Base-by-base conservation (phyloP, 2,888 invertebrate genomes). In the Eucera pruinosa region DNA sequence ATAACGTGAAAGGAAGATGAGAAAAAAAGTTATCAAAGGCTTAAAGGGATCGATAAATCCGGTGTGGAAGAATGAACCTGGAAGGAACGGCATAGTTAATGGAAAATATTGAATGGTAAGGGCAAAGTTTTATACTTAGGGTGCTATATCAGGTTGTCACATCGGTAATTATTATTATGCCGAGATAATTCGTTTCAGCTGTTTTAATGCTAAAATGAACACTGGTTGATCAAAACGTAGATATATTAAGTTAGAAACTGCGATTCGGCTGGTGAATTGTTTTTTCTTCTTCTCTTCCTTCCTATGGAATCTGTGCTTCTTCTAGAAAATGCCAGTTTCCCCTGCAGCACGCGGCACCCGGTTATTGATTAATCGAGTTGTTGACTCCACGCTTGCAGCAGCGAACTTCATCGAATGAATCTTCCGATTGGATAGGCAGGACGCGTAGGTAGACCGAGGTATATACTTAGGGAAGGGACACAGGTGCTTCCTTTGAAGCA, bases 331-430 rank as follows among this genome's bases (percentile, higher is more conserved):
- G 72, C 76, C 85, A 82, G 80, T 75, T 81, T 55, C 48, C 60
- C 69, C 66, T n/a, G n/a, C n/a, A n/a, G 66, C 66, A 71, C 73
- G 67, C 66, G 20, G 68, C 81, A 71, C 52, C 52, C 71, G 80
- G 71, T 84, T 81, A 82, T 79, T 78, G 86, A 84, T 85, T 85
- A 77, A 82, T 67, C 71, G 78, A 83, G 86, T 84, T 82, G 84
- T 84, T 82, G 83, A 84, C 78, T 81, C 83, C 78, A 75, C 71
- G 82, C 76, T 79, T 75, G 74, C 78, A 47, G 74, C 78, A 47
- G 58, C 52, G 61, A 83, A 74, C 86, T 82, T 84, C 81, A 69
- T 80, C 73, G 83, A 80, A 81, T 70, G 74, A 70, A 73, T 74
- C 75, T 85, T 84, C 81, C 84, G 78, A 71, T 57, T 68, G 83